A percentile compares a stretch with the other conserved stretches of the same genome.
Conservation (phyloP, 2,797 vertebrate species). For the Arnoldichthys spilopterus region DNA sequence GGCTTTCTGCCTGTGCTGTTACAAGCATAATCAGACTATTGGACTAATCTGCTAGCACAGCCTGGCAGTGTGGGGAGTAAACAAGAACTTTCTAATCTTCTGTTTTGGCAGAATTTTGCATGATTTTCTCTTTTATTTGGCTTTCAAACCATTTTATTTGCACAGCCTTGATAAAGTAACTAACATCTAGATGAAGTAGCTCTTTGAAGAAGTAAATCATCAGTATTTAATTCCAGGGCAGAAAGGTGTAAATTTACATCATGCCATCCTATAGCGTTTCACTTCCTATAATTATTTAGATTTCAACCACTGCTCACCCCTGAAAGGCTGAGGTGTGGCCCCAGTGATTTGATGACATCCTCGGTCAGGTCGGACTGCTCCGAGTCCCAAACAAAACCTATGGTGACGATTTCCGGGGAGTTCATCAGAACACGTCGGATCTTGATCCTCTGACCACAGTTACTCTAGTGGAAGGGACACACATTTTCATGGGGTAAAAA, state of each 20-base stretch:
- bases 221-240: not conserved
- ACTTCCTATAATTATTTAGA: not conserved
- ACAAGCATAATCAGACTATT: constrained; percentile 40
- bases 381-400: constrained; percentile 96
- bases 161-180: not conserved
- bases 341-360: constrained; percentile 89
- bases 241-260: not conserved
- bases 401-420: constrained; percentile 96
- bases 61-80: constrained; percentile 19
- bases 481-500: not conserved
- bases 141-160: not conserved
- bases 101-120: not conserved
- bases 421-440: constrained; percentile 97
- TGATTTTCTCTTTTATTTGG: not conserved
- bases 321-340: constrained; percentile 88
- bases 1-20: constrained; percentile 2
- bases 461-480: constrained; percentile 79
- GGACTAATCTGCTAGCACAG: constrained; percentile 31
- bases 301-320: constrained; percentile 76
- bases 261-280: too few species aligned
- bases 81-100: constrained; percentile 18
- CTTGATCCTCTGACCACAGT: constrained; percentile 94
- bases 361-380: constrained; percentile 96
- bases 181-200: not conserved
- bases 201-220: not conserved